A percentile compares a stretch with the other conserved stretches of the same genome.
Evolutionary conservation across 2,797 vertebrate genomes (phyloP).

Genomic region (Erpetoichthys calabaricus): DNA sequence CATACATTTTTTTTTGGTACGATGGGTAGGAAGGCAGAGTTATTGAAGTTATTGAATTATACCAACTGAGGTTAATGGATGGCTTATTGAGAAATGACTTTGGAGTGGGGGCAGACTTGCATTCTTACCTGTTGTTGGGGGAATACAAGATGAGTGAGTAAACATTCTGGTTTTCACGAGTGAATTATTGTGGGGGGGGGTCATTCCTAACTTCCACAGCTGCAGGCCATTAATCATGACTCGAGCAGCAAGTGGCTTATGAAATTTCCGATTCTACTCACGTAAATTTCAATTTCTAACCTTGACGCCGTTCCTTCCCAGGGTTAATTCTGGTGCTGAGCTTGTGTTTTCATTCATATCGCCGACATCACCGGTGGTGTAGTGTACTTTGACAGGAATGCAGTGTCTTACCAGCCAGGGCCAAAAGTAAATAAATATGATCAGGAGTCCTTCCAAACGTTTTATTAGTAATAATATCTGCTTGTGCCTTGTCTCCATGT

Average conservation of each 20-base stretch:
- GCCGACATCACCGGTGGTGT: too few relatives aligned
- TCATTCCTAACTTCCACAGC: conserved; percentile 6
- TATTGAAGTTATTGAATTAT: background rate
- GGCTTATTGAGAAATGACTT: background rate
- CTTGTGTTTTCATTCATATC: too few relatives aligned
- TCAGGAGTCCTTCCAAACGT: too few relatives aligned
- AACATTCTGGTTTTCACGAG: background rate
- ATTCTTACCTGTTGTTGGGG: background rate
- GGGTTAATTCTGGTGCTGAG: too few relatives aligned
- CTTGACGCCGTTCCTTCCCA: too few relatives aligned
- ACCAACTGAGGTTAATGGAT: background rate
- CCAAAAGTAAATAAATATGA: too few relatives aligned
- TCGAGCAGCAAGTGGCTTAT: conserved; percentile 7
- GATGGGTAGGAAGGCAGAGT: background rate
- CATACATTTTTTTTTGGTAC: background rate
- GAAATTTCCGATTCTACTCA: conserved; percentile 5
- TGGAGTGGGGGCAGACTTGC: too few relatives aligned
- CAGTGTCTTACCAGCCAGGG: too few relatives aligned
- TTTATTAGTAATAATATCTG: too few relatives aligned
- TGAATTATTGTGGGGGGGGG: background rate
- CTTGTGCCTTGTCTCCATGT: too few relatives aligned
- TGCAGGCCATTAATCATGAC: conserved; percentile 11
- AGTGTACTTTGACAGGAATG: too few relatives aligned
- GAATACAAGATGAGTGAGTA: background rate
- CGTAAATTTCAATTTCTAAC: too few relatives aligned